phyloP scores from a whole-genome alignment of 1,140 invertebrate genomes.

The Leptestheria dahalacensis region DNA sequence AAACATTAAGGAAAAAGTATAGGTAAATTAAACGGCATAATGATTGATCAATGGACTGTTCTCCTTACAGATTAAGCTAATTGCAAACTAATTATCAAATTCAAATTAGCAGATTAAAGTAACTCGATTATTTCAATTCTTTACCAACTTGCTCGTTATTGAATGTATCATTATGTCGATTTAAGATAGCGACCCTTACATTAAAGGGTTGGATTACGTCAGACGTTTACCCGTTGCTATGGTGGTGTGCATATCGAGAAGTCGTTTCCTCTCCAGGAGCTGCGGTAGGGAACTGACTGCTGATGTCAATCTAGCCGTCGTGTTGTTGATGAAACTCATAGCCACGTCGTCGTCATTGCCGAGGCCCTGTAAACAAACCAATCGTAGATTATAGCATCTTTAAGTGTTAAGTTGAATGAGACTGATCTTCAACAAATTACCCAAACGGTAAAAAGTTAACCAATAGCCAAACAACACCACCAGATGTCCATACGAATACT shows the following conservation, averaged over 20 bases:
- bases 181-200: no score
- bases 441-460: conserved; percentile 1
- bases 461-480: no score
- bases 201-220: neutral
- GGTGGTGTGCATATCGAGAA: conserved; percentile 97
- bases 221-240: conserved; percentile 63
- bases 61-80: no score
- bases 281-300: conserved; percentile 92
- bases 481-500: no score
- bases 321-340: conserved; percentile 17
- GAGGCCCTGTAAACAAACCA: conserved; percentile 37
- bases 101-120: no score
- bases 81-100: no score
- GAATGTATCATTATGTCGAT: neutral
- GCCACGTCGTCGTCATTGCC: conserved; percentile 59
- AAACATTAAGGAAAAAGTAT: conserved; percentile 15
- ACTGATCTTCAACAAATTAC: neutral
- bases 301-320: conserved; percentile 46
- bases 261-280: conserved; percentile 86
- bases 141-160: no score
- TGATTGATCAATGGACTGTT: no score
- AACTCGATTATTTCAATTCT: no score
- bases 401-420: conserved; percentile 3
- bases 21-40: neutral
- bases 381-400: conserved; percentile 1